Evolutionary conservation across 64 coral and sea anemone species (phyloP), one percentile per base, ranked within the genome.

Genomic region (Montipora capricornis): DNA sequence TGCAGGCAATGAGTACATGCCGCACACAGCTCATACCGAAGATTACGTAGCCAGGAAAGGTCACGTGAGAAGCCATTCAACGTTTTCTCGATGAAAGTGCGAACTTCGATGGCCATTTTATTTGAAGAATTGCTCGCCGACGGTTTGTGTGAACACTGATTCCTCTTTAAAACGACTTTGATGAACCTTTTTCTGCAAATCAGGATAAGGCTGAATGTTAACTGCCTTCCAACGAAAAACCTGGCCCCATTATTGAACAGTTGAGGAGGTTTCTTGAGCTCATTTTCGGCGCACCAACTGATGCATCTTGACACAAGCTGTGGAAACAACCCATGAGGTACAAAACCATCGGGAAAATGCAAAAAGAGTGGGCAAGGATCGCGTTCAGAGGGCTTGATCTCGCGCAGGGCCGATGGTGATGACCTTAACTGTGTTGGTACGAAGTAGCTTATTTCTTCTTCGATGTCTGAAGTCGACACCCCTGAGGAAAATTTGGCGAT

Each of bases 351-450:
- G 5, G 49, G 68, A 51, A 86, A 92, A 16, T 86, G 71, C 13
- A 92, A 1, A 68, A 84, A 85, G 53, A 92, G 59, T 8, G 90
- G 49, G 80, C 90, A 92, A 26, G 90, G 80, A 55, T 85, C 90
- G n/a, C 6, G 6, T 0, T 19, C 14, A 5, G 90, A 77, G 9
- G 90, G 90, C 14, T 47, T 26, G 10, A 92, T 49, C 81, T 92
- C 80, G 19, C 70, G 61, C 20, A 92, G 57, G 51, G 16, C 80
- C 19, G 44, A 71, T 5, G 90, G 90, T 0, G 90, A 92, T 61
- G 80, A 85, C n/a, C 50, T 59, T 5, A 92, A 50, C 70, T 92
- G 90, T 4, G 90, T 71, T 47, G 90, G 90, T 5, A 92, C 90
- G 68, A 92, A 92, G 8, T 92, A 92, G 47, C 22, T 51, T 13